Evolutionary conservation across 2,113 vertebrate species (phyloP).

Genomic region (Panthera tigris): DNA sequence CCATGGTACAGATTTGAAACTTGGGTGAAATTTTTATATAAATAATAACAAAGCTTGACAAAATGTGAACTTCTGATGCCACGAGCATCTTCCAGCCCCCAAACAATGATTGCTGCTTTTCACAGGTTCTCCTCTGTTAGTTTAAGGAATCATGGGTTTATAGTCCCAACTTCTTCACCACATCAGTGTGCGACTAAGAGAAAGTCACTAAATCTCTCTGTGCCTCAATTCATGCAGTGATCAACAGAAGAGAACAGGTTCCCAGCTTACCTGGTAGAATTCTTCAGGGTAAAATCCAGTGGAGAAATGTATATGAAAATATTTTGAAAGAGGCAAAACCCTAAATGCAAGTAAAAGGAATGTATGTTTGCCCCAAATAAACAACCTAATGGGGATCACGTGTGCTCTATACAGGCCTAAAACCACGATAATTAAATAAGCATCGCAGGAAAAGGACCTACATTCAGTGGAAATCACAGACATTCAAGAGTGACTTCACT

Average conservation of each 20-base stretch:
- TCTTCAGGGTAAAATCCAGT: background rate
- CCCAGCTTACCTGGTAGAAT: background rate
- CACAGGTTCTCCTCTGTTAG: background rate
- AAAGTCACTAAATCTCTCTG: background rate
- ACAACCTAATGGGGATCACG: fast-evolving
- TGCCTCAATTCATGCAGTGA: background rate
- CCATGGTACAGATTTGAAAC: background rate
- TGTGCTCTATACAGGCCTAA: background rate
- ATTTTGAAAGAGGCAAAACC: background rate
- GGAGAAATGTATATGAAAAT: background rate
- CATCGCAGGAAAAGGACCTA: background rate
- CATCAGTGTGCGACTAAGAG: background rate
- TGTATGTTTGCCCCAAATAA: background rate
- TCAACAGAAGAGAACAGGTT: background rate
- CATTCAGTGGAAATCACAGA: background rate
- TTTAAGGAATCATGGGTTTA: background rate
- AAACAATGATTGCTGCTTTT: background rate
- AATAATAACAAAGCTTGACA: background rate
- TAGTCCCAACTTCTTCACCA: background rate
- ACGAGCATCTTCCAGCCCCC: background rate
- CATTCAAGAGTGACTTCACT: background rate
- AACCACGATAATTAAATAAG: background rate
- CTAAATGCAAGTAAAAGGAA: background rate
- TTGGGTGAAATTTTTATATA: background rate
- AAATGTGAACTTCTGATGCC: background rate